Base-by-base conservation (phyloP, 1,140 invertebrate species). In the Pomacea maculata region DNA sequence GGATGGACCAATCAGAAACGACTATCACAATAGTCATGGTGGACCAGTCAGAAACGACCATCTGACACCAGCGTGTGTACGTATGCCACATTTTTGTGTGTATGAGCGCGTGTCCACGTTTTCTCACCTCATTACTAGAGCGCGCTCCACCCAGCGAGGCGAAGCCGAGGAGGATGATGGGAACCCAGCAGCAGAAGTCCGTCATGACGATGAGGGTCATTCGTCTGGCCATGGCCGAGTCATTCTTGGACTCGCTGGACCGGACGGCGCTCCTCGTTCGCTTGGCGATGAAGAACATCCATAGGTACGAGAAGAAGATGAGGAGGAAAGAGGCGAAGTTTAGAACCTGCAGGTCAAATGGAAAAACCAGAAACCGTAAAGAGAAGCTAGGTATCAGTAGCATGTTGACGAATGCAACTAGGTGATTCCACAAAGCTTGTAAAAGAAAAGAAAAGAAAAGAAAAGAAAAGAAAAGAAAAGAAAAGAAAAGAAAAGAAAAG, bases 151-250 rank as follows among this genome's bases (percentile, higher is more conserved):
- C 89, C 15, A 93, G 86, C 11, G 93, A 93, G 2, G 90, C 88
- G 67, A 93, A 87, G 9, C 93, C 93, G 14, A 93, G 86, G 11
- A 92, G 83, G 77, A 93, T 93, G 78, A 93, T 93, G 55, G 93
- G 93, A 45, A 93, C 89, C 93, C 93, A 94, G 82, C 93, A 94
- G 45, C 91, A 92, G 80, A 93, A 93, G 82, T 94, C 93, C 0
- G 93, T 93, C 75, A 92, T 91, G 3, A 94, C 93, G 64, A 94
- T 92, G 14, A 93, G 82, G 4, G 93, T 92, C 92, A 94, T 93
- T 67, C 93, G 85, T 80, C 89, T 90, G 4, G 93, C 93, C 93
- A 94, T 93, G 2, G 92, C 91, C 15, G 88, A 88, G 75, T 93
- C 93, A 14, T 87, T 88, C 86, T 90, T 90, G 63, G 88, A 87